Evolutionary conservation across 2,113 vertebrate species (phyloP), one percentile per base, ranked within the genome.

Genomic region (Gambusia affinis): DNA sequence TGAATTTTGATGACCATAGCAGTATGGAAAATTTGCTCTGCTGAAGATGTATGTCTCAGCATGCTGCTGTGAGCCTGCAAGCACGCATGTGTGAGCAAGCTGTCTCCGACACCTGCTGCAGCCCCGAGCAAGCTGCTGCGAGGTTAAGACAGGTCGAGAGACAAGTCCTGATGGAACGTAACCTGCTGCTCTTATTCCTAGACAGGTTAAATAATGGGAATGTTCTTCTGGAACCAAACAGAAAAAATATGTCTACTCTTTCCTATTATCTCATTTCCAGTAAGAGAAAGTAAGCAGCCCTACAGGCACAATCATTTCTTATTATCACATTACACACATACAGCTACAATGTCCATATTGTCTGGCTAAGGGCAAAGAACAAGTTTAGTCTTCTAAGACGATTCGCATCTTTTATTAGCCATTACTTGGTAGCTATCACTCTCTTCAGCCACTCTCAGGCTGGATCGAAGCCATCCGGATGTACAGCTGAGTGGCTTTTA

Each of bases 51-150:
- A 61, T 60, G 62, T 69, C 37, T 61, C 42, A 39, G 61, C 39
- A 79, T 75, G 72, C 79, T 79, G 64, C 61, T 77, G 72, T 72
- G 70, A 35, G 64, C 60, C 73, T 57, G 42, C 70, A 75, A 60
- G 37, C 70, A 82, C 72, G 85, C 79, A 81, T 83, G 87, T 78
- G 72, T 71, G 79, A 70, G 78, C 82, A 81, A 83, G 87, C 87
- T 88, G 92, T 73, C 79, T 60, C 24, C 30, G 74, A 91, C 88
- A 90, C 89, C 87, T 87, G 87, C 88, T 83, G 79, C 72, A 74
- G 77, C 83, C 70, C 30, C 4, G 14, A 30, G 79, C 79, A 79
- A 70, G 77, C 76, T 73, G 80, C 76, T 81, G 72, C 8, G 29
- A 72, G 60, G 68, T 75, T 11, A 4, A 61, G 30, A 33, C 81